Percentiles rank a stretch among this genome's conserved stretches.
Conservation (phyloP, 2,888 invertebrate genomes). For the Stegana nigrithorax region DNA sequence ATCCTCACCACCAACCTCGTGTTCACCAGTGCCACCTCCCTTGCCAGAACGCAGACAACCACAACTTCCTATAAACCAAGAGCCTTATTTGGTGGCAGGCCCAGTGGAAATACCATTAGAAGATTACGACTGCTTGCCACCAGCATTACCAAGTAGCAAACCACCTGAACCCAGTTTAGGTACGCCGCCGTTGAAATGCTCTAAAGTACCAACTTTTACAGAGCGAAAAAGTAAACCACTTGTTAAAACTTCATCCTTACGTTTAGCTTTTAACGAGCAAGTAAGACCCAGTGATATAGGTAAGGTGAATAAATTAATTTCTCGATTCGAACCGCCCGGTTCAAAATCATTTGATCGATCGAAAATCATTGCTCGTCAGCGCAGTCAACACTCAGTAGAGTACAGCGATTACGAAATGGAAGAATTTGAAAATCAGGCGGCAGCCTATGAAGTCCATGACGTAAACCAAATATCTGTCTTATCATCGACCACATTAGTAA, state of each 20-base stretch:
- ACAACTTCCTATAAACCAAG: constrained; percentile 12
- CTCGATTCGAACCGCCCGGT: constrained; percentile 56
- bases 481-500: too few species aligned
- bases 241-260: constrained; percentile 64
- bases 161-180: too few species aligned
- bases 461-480: too few species aligned
- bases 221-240: constrained; percentile 55
- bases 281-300: constrained; percentile 62
- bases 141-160: constrained; percentile 44
- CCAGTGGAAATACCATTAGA: constrained; percentile 24
- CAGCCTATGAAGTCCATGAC: too few species aligned
- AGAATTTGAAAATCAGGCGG: too few species aligned
- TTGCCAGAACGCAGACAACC: constrained; percentile 48
- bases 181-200: constrained; percentile 28
- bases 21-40: constrained; percentile 55
- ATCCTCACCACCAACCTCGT: constrained; percentile 48
- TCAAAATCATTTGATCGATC: too few species aligned
- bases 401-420: constrained; percentile 41
- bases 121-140: constrained; percentile 43
- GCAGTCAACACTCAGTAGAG: constrained; percentile 47
- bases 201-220: constrained; percentile 49
- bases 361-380: too few species aligned
- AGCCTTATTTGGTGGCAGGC: background rate
- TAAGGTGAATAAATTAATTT: constrained; percentile 66
- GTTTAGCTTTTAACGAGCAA: constrained; percentile 63